phyloP scores from a whole-genome alignment of 1,140 invertebrate species.

The Vanessa tameamea region DNA sequence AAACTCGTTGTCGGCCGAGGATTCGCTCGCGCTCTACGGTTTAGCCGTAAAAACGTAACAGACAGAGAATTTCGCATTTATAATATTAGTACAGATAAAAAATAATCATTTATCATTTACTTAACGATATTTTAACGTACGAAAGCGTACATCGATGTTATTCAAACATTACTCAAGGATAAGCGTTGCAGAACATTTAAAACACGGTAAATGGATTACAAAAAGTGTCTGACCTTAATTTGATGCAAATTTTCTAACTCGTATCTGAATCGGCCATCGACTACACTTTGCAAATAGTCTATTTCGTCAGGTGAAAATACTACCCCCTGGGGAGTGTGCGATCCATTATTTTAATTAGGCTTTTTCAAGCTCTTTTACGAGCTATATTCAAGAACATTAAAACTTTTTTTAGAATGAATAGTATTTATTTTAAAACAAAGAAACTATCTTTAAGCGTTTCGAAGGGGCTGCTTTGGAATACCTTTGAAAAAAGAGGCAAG shows the following conservation, averaged over 20 bases:
- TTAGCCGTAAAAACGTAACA: too few species aligned
- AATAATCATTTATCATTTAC: too few species aligned
- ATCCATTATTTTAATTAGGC: conserved; percentile 33
- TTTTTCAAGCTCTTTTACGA: conserved; percentile 18
- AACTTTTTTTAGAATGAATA: not conserved
- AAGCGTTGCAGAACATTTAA: not conserved
- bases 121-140: not conserved
- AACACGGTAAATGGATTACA: conserved; percentile 51
- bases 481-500: too few species aligned
- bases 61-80: too few species aligned
- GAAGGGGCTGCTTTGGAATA: too few species aligned
- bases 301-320: conserved; percentile 33
- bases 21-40: too few species aligned
- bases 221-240: conserved; percentile 51
- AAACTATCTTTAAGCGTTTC: not conserved
- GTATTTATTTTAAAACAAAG: not conserved
- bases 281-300: conserved; percentile 3
- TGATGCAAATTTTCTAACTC: conserved; percentile 43
- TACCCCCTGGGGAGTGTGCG: conserved; percentile 11
- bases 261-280: conserved; percentile 30
- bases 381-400: not conserved
- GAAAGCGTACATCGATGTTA: not conserved
- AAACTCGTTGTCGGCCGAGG: too few species aligned
- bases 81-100: too few species aligned
- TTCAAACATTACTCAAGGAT: not conserved